Evolutionary conservation across 2,888 invertebrate species (phyloP), one percentile per base, ranked within the genome.

Genomic region (Agapetus fuscipes): DNA sequence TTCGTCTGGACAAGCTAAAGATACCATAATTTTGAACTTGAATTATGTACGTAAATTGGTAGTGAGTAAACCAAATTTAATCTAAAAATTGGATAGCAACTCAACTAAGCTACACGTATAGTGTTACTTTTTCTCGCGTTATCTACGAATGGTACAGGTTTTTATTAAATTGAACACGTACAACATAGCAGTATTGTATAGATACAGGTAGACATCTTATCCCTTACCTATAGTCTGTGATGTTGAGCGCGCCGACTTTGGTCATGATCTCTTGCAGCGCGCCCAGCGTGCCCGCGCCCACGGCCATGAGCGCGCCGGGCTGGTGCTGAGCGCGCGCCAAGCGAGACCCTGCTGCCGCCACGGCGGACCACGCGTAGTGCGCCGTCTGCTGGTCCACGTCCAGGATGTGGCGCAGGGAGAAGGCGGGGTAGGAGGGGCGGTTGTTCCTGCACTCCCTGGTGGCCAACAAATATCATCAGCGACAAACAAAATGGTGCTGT

Each of bases 361-460:
- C 57, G 39, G 73, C 74, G 2, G 63, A 60, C 81, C 81, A 82
- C 45, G 72, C 71, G 53, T 75, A 72, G 52, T 76, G 72, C 26
- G 80, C 76, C 1, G 77, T 72, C 39, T 75, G 71, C 51, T 75
- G 74, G 51, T 82, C 80, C 31, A 84, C 67, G 56, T 85, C 78
- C 45, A 83, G 65, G 46, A 80, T 71, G 54, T 74, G 76, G 50
- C 79, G 74, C 49, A 86, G 61, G 58, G 80, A 77, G 55, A 85
- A 83, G 16, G 82, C 79, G 29, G 70, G 66, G 63, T 83, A 86
- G n/a, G 79, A 77, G 46, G 84, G 73, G 50, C 74, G 72, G 55
- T 83, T 79, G 53, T 74, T 68, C 57, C 79, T 74, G 56, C 85
- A 86, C 52, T 79, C 78, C 49, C 85, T 85, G 59, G 34, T 20